phyloP scores from a whole-genome alignment of 1,140 invertebrate genomes.

The Steinernema feltiae region DNA sequence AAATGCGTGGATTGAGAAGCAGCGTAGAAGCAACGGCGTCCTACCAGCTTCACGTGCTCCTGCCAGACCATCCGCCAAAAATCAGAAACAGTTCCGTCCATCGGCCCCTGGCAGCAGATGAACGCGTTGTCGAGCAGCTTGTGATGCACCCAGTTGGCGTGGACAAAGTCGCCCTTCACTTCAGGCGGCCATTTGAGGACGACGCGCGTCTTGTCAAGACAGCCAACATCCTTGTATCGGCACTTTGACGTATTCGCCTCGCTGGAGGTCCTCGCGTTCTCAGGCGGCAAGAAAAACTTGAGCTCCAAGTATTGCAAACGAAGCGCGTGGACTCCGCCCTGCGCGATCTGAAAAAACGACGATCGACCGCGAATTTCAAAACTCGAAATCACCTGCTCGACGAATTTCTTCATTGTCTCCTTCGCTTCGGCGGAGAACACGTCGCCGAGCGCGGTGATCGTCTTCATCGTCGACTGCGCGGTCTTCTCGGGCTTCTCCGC shows the following conservation, averaged over 20 bases:
- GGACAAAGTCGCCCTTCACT: slow-evolving; percentile 78
- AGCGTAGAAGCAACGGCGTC: background rate
- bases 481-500: background rate
- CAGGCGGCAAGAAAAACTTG: background rate
- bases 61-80: slow-evolving; percentile 99
- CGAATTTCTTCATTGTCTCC: background rate
- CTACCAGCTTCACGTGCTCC: slow-evolving; percentile 81
- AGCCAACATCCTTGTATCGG: slow-evolving; percentile 8
- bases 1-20: background rate
- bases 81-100: slow-evolving; percentile 78
- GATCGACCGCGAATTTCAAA: no score
- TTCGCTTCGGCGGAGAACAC: background rate
- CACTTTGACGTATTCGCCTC: background rate
- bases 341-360: background rate
- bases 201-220: background rate
- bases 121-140: slow-evolving; percentile 64
- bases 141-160: slow-evolving; percentile 80
- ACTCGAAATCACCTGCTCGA: no score
- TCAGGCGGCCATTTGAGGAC: background rate
- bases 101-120: slow-evolving; percentile 86
- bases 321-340: background rate
- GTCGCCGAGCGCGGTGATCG: background rate
- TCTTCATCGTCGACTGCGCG: background rate
- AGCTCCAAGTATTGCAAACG: background rate
- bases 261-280: background rate